Conservation (phyloP, 1,140 invertebrate species). For the Coptotermes formosanus region DNA sequence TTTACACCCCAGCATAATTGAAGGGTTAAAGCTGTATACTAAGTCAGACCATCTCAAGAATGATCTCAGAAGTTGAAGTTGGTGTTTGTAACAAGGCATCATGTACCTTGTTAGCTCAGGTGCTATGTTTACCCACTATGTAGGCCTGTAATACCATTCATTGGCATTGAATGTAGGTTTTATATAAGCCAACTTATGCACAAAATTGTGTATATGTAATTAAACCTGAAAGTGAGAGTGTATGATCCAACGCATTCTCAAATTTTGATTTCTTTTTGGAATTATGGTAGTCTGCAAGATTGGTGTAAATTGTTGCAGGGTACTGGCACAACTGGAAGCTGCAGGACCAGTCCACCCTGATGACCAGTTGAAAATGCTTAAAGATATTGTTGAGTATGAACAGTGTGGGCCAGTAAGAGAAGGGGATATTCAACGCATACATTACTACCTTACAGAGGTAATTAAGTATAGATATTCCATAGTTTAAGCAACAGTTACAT, state of each 20-base stretch:
- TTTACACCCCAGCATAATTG: no score
- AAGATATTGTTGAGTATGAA: slow-evolving; percentile 41
- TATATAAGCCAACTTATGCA: not conserved
- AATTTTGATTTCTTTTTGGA: no score
- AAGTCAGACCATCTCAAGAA: no score
- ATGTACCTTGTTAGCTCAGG: not conserved
- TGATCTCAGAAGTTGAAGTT: no score
- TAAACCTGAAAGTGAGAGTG: not conserved
- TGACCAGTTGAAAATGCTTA: slow-evolving; percentile 47
- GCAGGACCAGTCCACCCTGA: slow-evolving; percentile 53
- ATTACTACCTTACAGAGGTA: slow-evolving; percentile 45
- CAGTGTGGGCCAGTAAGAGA: slow-evolving; percentile 41
- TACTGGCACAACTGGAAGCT: slow-evolving; percentile 48
- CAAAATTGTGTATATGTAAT: not conserved
- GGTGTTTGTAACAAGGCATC: no score
- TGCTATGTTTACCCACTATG: no score
- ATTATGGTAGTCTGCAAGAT: not conserved
- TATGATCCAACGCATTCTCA: not conserved
- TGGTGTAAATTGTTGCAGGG: slow-evolving; percentile 38
- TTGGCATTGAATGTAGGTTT: not conserved
- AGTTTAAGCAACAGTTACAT: no score
- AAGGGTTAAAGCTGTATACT: no score
- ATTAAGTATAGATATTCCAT: no score
- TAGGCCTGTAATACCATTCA: not conserved
- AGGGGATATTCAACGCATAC: slow-evolving; percentile 47